Conservation (phyloP, 2,888 invertebrate species). For the Hirtodrosophila alboralis region DNA sequence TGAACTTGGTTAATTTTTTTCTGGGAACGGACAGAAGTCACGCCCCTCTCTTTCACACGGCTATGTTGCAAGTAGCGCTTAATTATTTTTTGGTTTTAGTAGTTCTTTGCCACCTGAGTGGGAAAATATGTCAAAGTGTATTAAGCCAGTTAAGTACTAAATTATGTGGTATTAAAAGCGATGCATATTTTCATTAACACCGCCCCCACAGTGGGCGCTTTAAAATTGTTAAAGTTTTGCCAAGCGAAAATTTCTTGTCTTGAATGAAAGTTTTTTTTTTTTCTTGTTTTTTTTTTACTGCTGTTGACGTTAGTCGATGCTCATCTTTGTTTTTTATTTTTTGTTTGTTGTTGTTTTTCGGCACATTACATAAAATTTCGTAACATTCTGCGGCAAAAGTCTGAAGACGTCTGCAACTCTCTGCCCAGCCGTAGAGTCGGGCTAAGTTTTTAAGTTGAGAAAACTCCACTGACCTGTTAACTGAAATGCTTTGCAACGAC, state of each 20-base stretch:
- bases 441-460: constrained; percentile 74
- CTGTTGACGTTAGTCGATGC: constrained; percentile 34
- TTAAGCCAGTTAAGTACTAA: constrained; percentile 47
- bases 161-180: constrained; percentile 49
- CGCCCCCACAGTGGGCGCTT: constrained; percentile 4
- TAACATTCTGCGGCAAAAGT: constrained; percentile 73
- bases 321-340: constrained; percentile 20
- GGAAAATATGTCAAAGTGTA: constrained; percentile 45
- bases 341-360: constrained; percentile 52
- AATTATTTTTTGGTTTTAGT: constrained; percentile 23
- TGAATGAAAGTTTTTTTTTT: constrained; percentile 57
- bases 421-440: constrained; percentile 43
- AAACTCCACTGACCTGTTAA: constrained; percentile 78
- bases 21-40: background rate
- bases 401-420: constrained; percentile 55
- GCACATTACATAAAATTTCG: constrained; percentile 79
- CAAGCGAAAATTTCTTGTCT: constrained; percentile 53
- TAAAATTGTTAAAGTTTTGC: constrained; percentile 50
- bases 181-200: constrained; percentile 1
- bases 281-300: constrained; percentile 16
- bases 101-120: constrained; percentile 40
- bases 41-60: background rate
- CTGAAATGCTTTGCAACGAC: constrained; percentile 72
- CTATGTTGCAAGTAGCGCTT: constrained; percentile 3
- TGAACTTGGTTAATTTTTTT: constrained; percentile 29